A percentile compares a stretch with the other conserved stretches of the same genome.
Conservation (phyloP, 2,888 invertebrate genomes). For the Cephus pulcher region DNA sequence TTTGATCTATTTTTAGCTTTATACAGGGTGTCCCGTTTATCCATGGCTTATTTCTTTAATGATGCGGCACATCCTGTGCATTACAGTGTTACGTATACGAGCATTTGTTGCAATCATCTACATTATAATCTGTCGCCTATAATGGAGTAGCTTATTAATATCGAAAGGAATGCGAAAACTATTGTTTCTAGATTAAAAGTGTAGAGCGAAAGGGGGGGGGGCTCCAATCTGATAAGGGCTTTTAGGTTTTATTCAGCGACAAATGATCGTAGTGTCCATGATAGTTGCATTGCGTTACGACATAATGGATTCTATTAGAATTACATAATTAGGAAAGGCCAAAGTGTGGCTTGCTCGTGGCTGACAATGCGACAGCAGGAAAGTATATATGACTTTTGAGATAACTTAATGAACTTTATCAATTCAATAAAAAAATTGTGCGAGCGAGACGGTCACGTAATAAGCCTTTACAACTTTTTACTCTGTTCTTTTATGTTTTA, state of each 20-base stretch:
- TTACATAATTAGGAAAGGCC: neutral
- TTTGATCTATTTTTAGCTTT: conserved; percentile 42
- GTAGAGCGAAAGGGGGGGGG: neutral
- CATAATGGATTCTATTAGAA: neutral
- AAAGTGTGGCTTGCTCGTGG: neutral
- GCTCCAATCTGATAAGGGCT: conserved; percentile 31
- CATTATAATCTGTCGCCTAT: conserved; percentile 9
- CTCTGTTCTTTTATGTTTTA: neutral
- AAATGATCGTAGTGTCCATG: neutral
- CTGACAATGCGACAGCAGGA: neutral
- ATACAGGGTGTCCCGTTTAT: conserved; percentile 13
- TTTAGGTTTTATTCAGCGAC: conserved; percentile 22
- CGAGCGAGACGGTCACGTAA: neutral
- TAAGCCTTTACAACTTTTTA: neutral
- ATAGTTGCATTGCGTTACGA: neutral
- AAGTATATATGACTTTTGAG: neutral
- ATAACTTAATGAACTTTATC: neutral
- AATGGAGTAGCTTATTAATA: conserved; percentile 15
- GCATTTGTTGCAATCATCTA: neutral
- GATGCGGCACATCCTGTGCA: neutral
- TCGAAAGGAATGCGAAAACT: conserved; percentile 3
- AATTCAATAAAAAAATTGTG: neutral
- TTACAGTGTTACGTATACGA: neutral
- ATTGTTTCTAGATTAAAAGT: conserved; percentile 21
- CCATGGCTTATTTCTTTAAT: neutral